Evolutionary conservation across 2,113 vertebrate genomes (phyloP).

Genomic region (Seriola rivoliana): DNA sequence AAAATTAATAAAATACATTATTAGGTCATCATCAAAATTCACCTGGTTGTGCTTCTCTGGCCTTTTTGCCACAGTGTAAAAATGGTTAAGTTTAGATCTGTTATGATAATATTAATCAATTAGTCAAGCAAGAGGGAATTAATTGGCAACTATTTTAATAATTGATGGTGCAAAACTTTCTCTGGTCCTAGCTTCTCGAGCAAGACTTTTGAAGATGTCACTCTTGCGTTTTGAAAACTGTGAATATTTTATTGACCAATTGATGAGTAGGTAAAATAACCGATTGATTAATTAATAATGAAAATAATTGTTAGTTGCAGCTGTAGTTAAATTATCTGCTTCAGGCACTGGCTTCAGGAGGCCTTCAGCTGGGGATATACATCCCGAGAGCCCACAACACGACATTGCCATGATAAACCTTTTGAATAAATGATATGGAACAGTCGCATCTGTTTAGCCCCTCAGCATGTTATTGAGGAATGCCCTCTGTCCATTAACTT

Average conservation of each 20-base stretch:
- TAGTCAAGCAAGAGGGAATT: background rate
- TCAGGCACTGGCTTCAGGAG: background rate
- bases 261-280: background rate
- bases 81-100: background rate
- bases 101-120: background rate
- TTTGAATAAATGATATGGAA: conserved; percentile 54
- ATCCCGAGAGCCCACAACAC: background rate
- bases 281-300: no score
- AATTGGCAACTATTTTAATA: background rate
- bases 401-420: conserved; percentile 5
- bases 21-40: background rate
- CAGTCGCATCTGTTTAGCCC: conserved; percentile 51
- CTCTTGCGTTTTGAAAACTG: background rate
- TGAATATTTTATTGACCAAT: background rate
- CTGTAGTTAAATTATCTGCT: background rate
- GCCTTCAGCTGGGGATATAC: background rate
- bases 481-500: conserved; percentile 52
- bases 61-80: background rate
- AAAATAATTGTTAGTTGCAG: background rate
- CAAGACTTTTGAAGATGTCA: background rate
- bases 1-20: conserved; percentile 7
- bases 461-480: conserved; percentile 23
- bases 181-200: background rate
- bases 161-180: background rate
- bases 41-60: background rate